These are phyloP conservation scores for Elymnias hypermnestra DNA, from an alignment of 1,140 invertebrate genomes.

Conservation along the genomic window DNA sequence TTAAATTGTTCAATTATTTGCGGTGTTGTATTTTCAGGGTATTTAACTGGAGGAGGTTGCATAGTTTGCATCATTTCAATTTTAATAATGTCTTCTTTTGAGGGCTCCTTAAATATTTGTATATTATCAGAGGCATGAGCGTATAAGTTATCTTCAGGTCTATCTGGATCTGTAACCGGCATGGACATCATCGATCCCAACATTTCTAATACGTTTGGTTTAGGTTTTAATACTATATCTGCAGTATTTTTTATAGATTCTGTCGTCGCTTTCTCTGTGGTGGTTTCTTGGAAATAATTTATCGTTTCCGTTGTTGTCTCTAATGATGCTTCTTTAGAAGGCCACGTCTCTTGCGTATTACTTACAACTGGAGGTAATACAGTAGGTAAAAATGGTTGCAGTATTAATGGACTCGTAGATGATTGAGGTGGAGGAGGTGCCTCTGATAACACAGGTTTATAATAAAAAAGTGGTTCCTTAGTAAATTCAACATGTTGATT, in stretches of 20 bases:
- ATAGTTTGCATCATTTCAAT: conserved; percentile 72
- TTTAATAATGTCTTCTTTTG: conserved; percentile 30
- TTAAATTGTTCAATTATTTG: conserved; percentile 45
- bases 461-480: conserved; percentile 45
- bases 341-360: conserved; percentile 23
- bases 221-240: conserved; percentile 24
- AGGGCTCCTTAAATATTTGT: conserved; percentile 48
- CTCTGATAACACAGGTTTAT: conserved; percentile 51
- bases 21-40: conserved; percentile 42
- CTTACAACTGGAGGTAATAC: conserved; percentile 29
- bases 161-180: conserved; percentile 55
- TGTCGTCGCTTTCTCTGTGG: conserved; percentile 29
- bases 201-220: conserved; percentile 50
- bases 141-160: conserved; percentile 59
- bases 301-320: conserved; percentile 26
- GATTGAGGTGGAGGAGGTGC: conserved; percentile 31
- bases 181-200: conserved; percentile 61
- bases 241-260: conserved; percentile 20
- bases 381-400: conserved; percentile 49
- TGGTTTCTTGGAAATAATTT: conserved; percentile 35
- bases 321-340: conserved; percentile 25
- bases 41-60: conserved; percentile 60
- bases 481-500: conserved; percentile 21
- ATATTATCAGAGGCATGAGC: conserved; percentile 62
- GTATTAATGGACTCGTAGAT: conserved; percentile 19